Base-by-base conservation (phyloP, 2,113 vertebrate genomes). In the Calidris pugnax region DNA sequence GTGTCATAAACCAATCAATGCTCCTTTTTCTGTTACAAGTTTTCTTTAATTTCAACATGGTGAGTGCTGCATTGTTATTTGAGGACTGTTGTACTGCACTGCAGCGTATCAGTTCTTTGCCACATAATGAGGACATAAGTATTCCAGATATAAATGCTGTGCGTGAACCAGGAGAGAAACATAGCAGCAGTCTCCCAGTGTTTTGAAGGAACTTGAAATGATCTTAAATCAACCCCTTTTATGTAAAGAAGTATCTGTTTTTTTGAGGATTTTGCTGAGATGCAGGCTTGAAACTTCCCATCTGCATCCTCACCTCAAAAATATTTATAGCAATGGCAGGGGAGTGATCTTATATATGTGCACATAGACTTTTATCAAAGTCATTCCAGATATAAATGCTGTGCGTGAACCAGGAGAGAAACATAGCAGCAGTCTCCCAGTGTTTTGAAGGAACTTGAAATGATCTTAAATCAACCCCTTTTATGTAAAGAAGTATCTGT, bases 221-320 rank as follows among this genome's bases (percentile, higher is more conserved):
- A 12, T 85, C 53, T 89, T 81, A 85, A 76, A n/a, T 71, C 39
- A 81, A 14, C 19, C 7, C 20, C 17, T 81, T 60, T 56, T 19
- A 32, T 60, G 20, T 76, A 55, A 91, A 43, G 18, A 75, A 2
- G 19, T 56, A 0, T 27, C n/a, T 72, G 7, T 0, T 2, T 57
- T 77, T 79, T 57, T 59, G 45, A 81, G 32, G 32, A 57, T 41
- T 71, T 73, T 32, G 30, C 64, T 66, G 53, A 85, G 47, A 66
- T 43, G 11, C 3, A 21, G 55, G 7, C 23, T 67, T 56, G 14
- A 43, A 50, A 64, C 30, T 77, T 85, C 32, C 72, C 18, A 28
- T 76, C 69, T 81, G 23, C 1, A 2, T 89, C n/a, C 20, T 92
- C 3, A 2, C 48, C 35, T 62, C 28, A 41, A 20, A 88, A 67